phyloP scores from a whole-genome alignment of 2,113 vertebrate genomes.

The Hypomesus transpacificus region DNA sequence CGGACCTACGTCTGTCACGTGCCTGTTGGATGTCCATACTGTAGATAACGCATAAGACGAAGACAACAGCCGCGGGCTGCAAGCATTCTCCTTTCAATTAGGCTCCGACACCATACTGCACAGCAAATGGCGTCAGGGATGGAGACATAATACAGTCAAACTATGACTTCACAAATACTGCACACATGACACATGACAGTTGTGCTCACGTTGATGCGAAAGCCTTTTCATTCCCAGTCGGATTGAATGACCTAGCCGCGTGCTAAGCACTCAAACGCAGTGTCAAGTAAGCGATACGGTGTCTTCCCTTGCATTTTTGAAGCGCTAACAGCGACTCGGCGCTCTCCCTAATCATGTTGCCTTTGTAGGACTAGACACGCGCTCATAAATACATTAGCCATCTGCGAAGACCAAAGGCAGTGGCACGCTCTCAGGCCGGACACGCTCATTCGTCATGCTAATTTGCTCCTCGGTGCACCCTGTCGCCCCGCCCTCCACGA shows the following conservation, averaged over 20 bases:
- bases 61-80: too few species aligned
- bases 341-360: conserved; percentile 19
- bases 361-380: conserved; percentile 22
- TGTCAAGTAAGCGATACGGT: too few species aligned
- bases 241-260: conserved; percentile 28
- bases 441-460: conserved; percentile 43
- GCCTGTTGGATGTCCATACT: too few species aligned
- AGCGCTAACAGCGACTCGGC: conserved; percentile 7
- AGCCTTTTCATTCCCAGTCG: not conserved
- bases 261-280: not conserved
- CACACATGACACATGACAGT: too few species aligned
- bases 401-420: conserved; percentile 39
- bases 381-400: conserved; percentile 37
- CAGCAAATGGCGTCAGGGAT: too few species aligned
- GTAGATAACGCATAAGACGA: too few species aligned
- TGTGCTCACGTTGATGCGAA: too few species aligned
- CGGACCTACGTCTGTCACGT: too few species aligned
- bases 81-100: too few species aligned
- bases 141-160: too few species aligned
- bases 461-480: conserved; percentile 39
- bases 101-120: too few species aligned
- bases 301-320: conserved; percentile 14
- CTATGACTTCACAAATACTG: too few species aligned
- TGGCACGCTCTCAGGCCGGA: conserved; percentile 30
- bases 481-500: conserved; percentile 22